These are phyloP conservation scores for Oryctolagus cuniculus DNA, from an alignment of 2,113 vertebrate genomes.

Conservation along the genomic window DNA sequence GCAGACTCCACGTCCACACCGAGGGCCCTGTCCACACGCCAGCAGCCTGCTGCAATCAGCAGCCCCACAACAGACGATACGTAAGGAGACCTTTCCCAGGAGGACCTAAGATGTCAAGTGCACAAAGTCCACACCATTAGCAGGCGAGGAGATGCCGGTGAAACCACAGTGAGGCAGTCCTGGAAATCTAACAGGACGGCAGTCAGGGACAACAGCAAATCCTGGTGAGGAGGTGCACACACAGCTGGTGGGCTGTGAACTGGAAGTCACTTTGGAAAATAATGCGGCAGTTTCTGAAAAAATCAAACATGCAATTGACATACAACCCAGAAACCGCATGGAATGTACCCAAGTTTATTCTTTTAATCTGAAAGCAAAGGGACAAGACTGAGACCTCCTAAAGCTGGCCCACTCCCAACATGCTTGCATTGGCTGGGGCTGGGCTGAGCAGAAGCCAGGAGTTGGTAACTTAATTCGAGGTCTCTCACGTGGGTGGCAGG, in stretches of 20 bases:
- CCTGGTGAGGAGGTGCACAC: background rate
- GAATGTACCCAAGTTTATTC: background rate
- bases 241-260: background rate
- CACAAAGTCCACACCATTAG: background rate
- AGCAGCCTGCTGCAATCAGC: background rate
- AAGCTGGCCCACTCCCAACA: no score
- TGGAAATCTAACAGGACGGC: background rate
- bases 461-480: no score
- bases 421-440: no score
- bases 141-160: background rate
- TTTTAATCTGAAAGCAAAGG: no score
- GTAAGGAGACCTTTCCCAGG: background rate
- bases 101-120: background rate
- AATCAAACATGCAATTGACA: background rate
- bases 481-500: no score
- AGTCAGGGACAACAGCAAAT: background rate
- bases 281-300: background rate
- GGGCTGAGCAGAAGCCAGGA: no score
- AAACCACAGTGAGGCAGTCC: background rate
- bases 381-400: no score
- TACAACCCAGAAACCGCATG: background rate
- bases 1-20: background rate
- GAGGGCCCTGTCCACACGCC: background rate
- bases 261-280: background rate
- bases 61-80: constrained; percentile 10